A percentile compares a stretch with the other conserved stretches of the same genome.
These are phyloP conservation scores for Rhyacichthys aspro DNA, from an alignment of 2,797 vertebrate species.

Conservation along the genomic window DNA sequence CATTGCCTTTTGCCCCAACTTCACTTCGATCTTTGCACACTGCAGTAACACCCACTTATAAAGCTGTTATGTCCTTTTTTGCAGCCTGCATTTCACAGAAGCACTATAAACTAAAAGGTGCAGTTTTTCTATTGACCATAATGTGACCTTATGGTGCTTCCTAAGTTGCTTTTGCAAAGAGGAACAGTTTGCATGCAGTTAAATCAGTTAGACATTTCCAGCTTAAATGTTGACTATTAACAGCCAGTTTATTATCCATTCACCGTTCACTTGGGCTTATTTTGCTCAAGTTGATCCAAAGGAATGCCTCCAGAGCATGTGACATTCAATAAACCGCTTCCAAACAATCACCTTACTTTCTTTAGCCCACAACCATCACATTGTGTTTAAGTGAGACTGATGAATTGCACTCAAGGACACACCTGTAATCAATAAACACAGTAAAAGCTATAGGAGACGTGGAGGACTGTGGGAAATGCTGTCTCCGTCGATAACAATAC, in stretches of 20 bases:
- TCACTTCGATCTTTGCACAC: no score
- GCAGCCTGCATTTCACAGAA: neutral
- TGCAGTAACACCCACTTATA: no score
- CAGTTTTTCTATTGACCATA: neutral
- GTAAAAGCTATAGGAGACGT: slow-evolving; percentile 6
- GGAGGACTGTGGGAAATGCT: slow-evolving; percentile 31
- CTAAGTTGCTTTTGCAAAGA: neutral
- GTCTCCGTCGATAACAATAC: slow-evolving; percentile 18
- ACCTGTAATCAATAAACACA: slow-evolving; percentile 11
- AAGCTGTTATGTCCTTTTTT: no score
- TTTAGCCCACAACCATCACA: neutral
- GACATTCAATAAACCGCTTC: slow-evolving; percentile 10
- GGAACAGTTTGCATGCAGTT: neutral
- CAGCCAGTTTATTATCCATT: neutral
- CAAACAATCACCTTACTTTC: neutral
- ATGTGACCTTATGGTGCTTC: neutral
- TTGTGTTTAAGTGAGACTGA: slow-evolving; percentile 2
- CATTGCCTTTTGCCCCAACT: no score
- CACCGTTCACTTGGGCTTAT: neutral
- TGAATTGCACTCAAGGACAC: slow-evolving; percentile 5
- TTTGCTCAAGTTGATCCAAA: neutral
- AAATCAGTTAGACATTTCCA: no score
- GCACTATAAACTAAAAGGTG: neutral
- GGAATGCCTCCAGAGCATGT: slow-evolving; percentile 6
- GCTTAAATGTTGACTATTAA: neutral